Percentiles rank a stretch among this genome's conserved stretches.
These are phyloP conservation scores for Euura lappo DNA, from an alignment of 1,140 invertebrate genomes.

Conservation along the genomic window DNA sequence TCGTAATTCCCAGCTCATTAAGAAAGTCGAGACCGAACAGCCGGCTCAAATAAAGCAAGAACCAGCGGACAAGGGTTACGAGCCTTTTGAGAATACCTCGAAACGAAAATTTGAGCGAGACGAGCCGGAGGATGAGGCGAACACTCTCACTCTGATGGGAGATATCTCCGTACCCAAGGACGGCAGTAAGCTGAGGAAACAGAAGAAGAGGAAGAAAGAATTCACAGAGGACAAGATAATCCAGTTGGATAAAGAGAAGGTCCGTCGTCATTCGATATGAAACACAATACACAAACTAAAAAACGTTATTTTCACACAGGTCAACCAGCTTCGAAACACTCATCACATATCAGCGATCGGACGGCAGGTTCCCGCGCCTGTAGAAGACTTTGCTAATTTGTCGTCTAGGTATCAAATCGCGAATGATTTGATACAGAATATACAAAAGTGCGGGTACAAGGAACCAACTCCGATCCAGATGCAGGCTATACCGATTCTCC, in stretches of 20 bases:
- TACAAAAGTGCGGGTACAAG: slow-evolving; percentile 75
- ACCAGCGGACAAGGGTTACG: slow-evolving; percentile 13
- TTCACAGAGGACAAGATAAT: slow-evolving; percentile 53
- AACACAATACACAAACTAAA: slow-evolving; percentile 10
- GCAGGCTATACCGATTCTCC: slow-evolving; percentile 89
- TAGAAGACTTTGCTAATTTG: slow-evolving; percentile 76
- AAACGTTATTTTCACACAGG: slow-evolving; percentile 58
- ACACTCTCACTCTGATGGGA: slow-evolving; percentile 37
- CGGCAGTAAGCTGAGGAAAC: slow-evolving; percentile 30
- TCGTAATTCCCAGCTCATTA: slow-evolving; percentile 27
- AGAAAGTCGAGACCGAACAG: slow-evolving; percentile 26
- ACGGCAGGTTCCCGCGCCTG: slow-evolving; percentile 75
- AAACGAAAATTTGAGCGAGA: slow-evolving; percentile 37
- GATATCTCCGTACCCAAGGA: slow-evolving; percentile 36
- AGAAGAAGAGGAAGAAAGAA: slow-evolving; percentile 49
- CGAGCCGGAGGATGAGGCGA: slow-evolving; percentile 29
- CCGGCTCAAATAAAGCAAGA: slow-evolving; percentile 24
- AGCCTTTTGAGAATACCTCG: slow-evolving; percentile 14
- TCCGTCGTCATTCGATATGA: slow-evolving; percentile 29
- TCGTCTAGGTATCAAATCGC: slow-evolving; percentile 62
- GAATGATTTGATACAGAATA: slow-evolving; percentile 73
- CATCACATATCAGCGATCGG: slow-evolving; percentile 81
- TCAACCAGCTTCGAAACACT: slow-evolving; percentile 76
- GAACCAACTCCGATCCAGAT: slow-evolving; percentile 93
- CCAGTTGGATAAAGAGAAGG: slow-evolving; percentile 61